A percentile compares a stretch with the other conserved stretches of the same genome.
Evolutionary conservation across 2,888 invertebrate species (phyloP).

Genomic region (Teleogryllus oceanicus): DNA sequence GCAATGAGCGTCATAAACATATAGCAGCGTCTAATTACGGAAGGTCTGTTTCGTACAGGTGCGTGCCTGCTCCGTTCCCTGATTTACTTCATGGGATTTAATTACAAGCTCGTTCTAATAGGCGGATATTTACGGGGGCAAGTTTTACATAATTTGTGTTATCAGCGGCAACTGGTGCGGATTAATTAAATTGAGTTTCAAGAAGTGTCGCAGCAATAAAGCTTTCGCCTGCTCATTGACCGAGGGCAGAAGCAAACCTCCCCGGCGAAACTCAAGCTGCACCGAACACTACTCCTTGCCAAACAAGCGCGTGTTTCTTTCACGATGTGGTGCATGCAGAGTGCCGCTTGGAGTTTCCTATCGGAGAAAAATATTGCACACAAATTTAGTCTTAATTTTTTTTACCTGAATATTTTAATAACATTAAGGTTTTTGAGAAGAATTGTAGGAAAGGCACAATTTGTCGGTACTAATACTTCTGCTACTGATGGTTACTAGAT

Average conservation of each 20-base stretch:
- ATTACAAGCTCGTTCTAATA: slow-evolving; percentile 1
- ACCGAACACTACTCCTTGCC: too few relatives aligned
- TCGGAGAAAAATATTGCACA: too few relatives aligned
- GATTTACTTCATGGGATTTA: slow-evolving; percentile 1
- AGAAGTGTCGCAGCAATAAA: not conserved
- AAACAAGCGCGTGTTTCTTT: too few relatives aligned
- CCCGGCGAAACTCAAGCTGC: too few relatives aligned
- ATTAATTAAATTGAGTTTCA: not conserved
- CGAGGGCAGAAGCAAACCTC: not conserved
- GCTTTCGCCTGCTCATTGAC: not conserved
- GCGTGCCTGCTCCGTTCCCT: not conserved
- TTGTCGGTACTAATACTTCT: too few relatives aligned
- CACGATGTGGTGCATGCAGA: too few relatives aligned
- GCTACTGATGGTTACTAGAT: too few relatives aligned
- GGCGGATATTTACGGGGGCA: not conserved
- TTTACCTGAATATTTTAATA: too few relatives aligned
- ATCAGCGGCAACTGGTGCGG: not conserved
- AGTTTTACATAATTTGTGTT: not conserved
- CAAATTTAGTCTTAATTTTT: too few relatives aligned
- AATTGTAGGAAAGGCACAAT: too few relatives aligned
- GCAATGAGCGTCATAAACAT: not conserved
- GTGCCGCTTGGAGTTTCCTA: too few relatives aligned
- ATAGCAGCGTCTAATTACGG: not conserved
- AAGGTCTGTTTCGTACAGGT: not conserved
- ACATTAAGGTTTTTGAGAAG: too few relatives aligned